Base-by-base conservation (phyloP, 2,888 invertebrate species). In the Branchinecta sandiegonensis region DNA sequence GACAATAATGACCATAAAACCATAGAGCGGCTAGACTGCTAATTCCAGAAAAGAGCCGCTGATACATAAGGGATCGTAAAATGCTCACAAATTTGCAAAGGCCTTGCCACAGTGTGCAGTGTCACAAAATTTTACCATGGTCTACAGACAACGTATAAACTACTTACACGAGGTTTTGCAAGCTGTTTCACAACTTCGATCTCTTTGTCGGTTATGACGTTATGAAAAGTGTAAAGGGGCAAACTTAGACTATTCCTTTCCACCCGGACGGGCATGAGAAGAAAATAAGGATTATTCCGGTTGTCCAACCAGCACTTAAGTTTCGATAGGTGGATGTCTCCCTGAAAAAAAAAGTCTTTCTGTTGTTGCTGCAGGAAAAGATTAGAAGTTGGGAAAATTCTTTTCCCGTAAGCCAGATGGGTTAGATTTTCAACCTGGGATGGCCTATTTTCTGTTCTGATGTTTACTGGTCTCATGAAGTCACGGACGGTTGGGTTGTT, bases 181-280 rank as follows among this genome's bases (percentile, higher is more conserved):
- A 71, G 67, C 4, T 68, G 65, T 65, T 74, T 73, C n/a, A 76
- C 73, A 1, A 70, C 48, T 9, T 71, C 69, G 50, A 76, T 76
- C 56, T 73, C 74, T 2, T 63, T 65, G 23, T 75, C 73, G 11
- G 73, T 71, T 9, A 76, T 56, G 13, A 76, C 73, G 47, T 76
- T 73, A 63, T 77, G 76, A 70, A 75, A 73, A 65, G 75, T 74
- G 63, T 73, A 67, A 9, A 77, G 72, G 9, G 71, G 71, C 8
- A 76, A 76, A 63, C 74, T 67, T 11, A 69, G 48, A 68, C 74
- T 72, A 46, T 72, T 73, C 47, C 72, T 68, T 72, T 77, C 77
- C n/a, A 75, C 72, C 69, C 75, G 74, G 37, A 74, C 69, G 6
- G 76, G 75, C 71, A 72, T 72, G 8, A 77, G 70, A 7, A 71